Evolutionary conservation across 2,888 invertebrate species (phyloP).

Genomic region (Campoplex capitator): DNA sequence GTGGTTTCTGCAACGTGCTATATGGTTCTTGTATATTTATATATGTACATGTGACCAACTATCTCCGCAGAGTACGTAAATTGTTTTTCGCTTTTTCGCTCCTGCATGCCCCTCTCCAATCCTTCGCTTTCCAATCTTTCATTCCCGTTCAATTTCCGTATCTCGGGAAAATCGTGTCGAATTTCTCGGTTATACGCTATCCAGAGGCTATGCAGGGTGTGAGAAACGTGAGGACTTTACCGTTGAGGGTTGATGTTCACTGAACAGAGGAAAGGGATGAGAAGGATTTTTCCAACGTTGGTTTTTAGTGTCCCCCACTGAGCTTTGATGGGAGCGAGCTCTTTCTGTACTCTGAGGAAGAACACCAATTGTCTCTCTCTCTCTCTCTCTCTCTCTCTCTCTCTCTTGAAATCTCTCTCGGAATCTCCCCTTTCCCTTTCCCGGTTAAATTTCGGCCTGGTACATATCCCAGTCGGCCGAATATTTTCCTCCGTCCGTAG

Average conservation of each 20-base stretch:
- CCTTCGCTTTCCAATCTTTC: slow-evolving; percentile 39
- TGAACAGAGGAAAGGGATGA: slow-evolving; percentile 40
- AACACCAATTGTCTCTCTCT: neutral
- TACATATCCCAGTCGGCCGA: slow-evolving; percentile 69
- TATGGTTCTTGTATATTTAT: slow-evolving; percentile 23
- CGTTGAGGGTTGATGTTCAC: slow-evolving; percentile 38
- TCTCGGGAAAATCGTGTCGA: slow-evolving; percentile 58
- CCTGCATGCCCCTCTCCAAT: neutral
- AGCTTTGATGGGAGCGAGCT: slow-evolving; percentile 56
- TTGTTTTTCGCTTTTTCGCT: slow-evolving; percentile 57
- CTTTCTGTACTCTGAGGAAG: slow-evolving; percentile 17
- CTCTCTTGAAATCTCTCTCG: slow-evolving; percentile 10
- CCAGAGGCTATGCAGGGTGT: slow-evolving; percentile 16
- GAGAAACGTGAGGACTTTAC: slow-evolving; percentile 41
- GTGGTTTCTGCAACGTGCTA: slow-evolving; percentile 25
- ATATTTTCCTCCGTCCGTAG: slow-evolving; percentile 73
- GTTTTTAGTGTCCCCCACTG: slow-evolving; percentile 50
- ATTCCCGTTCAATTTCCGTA: slow-evolving; percentile 67
- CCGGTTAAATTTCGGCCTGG: slow-evolving; percentile 53
- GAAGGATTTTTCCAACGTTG: slow-evolving; percentile 61
- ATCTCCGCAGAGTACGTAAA: slow-evolving; percentile 55
- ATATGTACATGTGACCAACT: slow-evolving; percentile 30
- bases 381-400: slow-evolving; percentile 10
- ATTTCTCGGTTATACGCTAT: slow-evolving; percentile 46
- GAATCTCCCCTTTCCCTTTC: slow-evolving; percentile 29